Percentiles rank a stretch among this genome's conserved stretches.
Evolutionary conservation across 2,113 vertebrate genomes (phyloP).

Genomic region (Ploceus nigricollis): DNA sequence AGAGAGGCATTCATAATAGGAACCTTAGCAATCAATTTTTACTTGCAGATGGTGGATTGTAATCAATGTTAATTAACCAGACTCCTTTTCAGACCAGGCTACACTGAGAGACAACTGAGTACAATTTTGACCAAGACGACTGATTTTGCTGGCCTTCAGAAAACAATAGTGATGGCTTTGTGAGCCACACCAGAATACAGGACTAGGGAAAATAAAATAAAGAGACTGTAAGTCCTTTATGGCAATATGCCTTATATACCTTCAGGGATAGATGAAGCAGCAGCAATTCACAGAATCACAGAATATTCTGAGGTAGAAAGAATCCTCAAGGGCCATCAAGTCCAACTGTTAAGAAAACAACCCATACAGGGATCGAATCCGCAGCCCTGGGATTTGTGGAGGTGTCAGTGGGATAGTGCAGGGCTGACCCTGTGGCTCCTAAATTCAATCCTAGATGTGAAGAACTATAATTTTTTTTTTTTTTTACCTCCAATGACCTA

Average conservation of each 20-base stretch:
- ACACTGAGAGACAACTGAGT: constrained; percentile 47
- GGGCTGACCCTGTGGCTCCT: background rate
- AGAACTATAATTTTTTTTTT: background rate
- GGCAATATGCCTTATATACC: background rate
- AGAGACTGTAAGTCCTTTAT: background rate
- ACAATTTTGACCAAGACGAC: constrained; percentile 65
- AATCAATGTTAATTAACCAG: constrained; percentile 81
- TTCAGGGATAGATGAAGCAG: background rate
- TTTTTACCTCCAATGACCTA: background rate
- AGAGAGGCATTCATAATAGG: constrained; percentile 69
- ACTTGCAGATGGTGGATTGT: constrained; percentile 64
- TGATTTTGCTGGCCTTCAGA: background rate
- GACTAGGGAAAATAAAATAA: background rate
- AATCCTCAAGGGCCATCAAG: background rate
- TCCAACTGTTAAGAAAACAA: background rate
- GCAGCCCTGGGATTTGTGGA: background rate
- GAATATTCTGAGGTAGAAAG: background rate
- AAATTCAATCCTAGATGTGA: background rate
- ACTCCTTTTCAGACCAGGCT: constrained; percentile 59
- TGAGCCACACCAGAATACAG: background rate
- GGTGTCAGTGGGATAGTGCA: background rate
- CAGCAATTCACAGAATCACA: background rate
- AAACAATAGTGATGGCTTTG: background rate
- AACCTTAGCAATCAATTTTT: constrained; percentile 68
- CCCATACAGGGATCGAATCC: accelerated